These are phyloP conservation scores for Lipotes vexillifer DNA, from an alignment of 2,113 vertebrate genomes.

Conservation along the genomic window DNA sequence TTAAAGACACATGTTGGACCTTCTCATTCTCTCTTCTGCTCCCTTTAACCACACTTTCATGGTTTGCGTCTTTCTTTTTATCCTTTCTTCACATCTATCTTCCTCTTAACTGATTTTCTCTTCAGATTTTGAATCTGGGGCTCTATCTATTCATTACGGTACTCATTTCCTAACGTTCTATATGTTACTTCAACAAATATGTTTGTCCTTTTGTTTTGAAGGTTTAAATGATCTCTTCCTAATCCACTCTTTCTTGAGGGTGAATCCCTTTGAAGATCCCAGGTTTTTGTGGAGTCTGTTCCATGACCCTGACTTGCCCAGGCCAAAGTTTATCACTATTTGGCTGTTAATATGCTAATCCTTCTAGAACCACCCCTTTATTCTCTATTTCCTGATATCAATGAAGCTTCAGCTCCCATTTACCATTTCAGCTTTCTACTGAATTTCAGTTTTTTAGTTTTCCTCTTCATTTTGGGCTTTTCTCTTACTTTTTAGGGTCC, in stretches of 20 bases:
- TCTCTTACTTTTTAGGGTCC: background rate
- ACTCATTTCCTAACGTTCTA: background rate
- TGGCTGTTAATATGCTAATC: background rate
- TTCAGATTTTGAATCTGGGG: background rate
- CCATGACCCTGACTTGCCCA: background rate
- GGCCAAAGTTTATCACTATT: background rate
- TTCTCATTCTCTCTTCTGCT: background rate
- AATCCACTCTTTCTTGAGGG: background rate
- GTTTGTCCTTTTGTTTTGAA: background rate
- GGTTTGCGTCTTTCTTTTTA: background rate
- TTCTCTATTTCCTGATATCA: background rate
- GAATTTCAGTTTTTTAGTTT: background rate
- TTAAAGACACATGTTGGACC: background rate
- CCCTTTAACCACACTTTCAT: background rate
- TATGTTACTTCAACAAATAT: background rate
- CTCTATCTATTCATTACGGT: background rate
- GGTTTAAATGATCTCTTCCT: background rate
- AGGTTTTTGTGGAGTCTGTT: background rate
- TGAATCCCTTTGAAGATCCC: background rate
- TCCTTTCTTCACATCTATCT: background rate
- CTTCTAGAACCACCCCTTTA: background rate
- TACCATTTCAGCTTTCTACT: background rate
- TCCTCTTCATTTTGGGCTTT: background rate
- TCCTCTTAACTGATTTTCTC: background rate
- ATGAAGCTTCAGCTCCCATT: background rate